Base-by-base conservation (phyloP, 2,888 invertebrate species). In the Drosophila hamatofila region DNA sequence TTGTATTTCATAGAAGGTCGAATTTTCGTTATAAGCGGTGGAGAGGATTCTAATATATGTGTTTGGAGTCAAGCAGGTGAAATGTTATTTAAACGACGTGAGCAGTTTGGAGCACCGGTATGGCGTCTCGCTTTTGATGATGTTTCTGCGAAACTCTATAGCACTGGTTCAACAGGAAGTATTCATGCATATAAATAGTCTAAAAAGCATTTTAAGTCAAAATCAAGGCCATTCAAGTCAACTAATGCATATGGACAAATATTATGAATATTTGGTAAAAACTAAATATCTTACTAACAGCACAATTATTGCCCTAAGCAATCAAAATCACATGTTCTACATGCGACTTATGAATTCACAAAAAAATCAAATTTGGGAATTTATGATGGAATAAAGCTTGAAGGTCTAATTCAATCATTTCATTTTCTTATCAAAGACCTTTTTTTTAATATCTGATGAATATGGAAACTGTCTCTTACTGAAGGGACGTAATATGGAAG, bases 161-260 rank as follows among this genome's bases (percentile, higher is more conserved):
- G 96, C 1, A 96, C 97, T 51, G 96, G 97, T 33, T 96, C 96
- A 3, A 96, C 97, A 88, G 95, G 96, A 49, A 96, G 96, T 58
- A 93, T 82, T 2, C 65, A 90, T 14, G 71, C 64, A 5, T 84
- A 81, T 27, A 3, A 52, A n/a, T n/a, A n/a, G n/a, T 49, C 7
- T 49, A 12, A 49, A 49, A 30, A 49, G 7, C 12, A 11, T 88
- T 25, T 23, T 75, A 8, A 49, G 41, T 8, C n/a, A 35, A 23
- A 51, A 46, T 3, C 46, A 74, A 55, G 46, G 35, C 6, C n/a
- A 56, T 30, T 3, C 59, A 18, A 66, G 41, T 5, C 30, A 35
- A 18, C 16, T 85, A 11, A 39, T 18, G 14, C 35, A 57, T 12
- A 25, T 78, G 2, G 48, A 44, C 6, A 27, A 48, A 0, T 2